Conservation (phyloP, 2,888 invertebrate species). For the Hypena proboscidalis region DNA sequence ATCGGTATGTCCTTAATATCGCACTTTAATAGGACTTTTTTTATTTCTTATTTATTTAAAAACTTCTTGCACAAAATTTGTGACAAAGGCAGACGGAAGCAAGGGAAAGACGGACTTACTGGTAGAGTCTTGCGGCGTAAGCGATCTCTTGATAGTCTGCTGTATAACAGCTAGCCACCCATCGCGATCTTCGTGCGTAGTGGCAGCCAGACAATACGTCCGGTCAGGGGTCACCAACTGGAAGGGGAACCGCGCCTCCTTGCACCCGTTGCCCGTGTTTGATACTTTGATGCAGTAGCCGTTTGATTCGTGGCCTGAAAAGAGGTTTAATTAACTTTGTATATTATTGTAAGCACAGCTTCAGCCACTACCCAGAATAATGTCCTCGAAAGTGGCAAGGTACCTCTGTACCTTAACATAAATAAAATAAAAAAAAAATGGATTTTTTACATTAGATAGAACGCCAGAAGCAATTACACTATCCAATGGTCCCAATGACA, state of each 20-base stretch:
- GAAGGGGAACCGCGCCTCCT: constrained; percentile 92
- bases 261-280: constrained; percentile 84
- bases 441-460: too few species aligned
- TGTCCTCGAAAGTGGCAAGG: too few species aligned
- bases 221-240: constrained; percentile 93
- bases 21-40: too few species aligned
- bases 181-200: constrained; percentile 90
- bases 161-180: constrained; percentile 93
- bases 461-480: too few species aligned
- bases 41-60: too few species aligned
- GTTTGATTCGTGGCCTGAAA: constrained; percentile 88
- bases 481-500: too few species aligned
- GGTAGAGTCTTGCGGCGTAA: constrained; percentile 91
- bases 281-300: constrained; percentile 90
- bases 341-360: not conserved
- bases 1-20: too few species aligned
- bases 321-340: not conserved
- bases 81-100: too few species aligned
- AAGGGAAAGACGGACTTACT: constrained; percentile 81
- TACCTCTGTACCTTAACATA: too few species aligned
- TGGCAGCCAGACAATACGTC: constrained; percentile 90
- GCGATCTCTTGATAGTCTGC: constrained; percentile 89
- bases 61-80: too few species aligned
- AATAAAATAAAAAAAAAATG: too few species aligned
- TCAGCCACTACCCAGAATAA: not conserved